phyloP scores from a whole-genome alignment of 2,797 vertebrate genomes.

The Selene dorsalis region DNA sequence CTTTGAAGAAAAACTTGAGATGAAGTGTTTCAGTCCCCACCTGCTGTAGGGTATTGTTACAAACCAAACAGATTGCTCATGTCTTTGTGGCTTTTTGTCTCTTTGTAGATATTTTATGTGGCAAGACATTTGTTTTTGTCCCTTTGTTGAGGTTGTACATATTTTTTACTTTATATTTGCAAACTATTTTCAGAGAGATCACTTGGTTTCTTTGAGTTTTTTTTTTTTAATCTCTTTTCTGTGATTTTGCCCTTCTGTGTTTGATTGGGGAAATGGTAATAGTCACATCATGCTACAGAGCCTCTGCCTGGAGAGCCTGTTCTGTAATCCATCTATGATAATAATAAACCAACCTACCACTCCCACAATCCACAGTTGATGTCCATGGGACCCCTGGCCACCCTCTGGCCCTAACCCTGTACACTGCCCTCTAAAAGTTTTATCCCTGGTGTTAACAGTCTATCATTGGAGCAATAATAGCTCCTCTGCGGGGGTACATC shows the following conservation, averaged over 20 bases:
- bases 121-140: not conserved
- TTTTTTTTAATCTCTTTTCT: too few relatives aligned
- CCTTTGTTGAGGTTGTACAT: too few relatives aligned
- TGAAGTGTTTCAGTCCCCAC: not conserved
- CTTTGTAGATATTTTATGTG: not conserved
- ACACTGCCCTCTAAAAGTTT: not conserved
- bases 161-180: too few relatives aligned
- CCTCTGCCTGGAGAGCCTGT: not conserved
- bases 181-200: too few relatives aligned
- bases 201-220: not conserved
- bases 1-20: not conserved
- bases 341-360: not conserved
- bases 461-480: slow-evolving; percentile 31
- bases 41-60: not conserved
- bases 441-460: slow-evolving; percentile 17
- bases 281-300: not conserved
- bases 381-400: not conserved
- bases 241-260: not conserved
- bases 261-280: not conserved
- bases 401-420: not conserved
- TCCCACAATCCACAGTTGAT: not conserved
- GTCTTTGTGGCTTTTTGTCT: not conserved
- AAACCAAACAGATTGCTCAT: not conserved
- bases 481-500: slow-evolving; percentile 17
- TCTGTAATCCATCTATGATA: not conserved